A percentile compares a stretch with the other conserved stretches of the same genome.
Conservation (phyloP, 2,888 invertebrate species). For the Acleris sparsana region DNA sequence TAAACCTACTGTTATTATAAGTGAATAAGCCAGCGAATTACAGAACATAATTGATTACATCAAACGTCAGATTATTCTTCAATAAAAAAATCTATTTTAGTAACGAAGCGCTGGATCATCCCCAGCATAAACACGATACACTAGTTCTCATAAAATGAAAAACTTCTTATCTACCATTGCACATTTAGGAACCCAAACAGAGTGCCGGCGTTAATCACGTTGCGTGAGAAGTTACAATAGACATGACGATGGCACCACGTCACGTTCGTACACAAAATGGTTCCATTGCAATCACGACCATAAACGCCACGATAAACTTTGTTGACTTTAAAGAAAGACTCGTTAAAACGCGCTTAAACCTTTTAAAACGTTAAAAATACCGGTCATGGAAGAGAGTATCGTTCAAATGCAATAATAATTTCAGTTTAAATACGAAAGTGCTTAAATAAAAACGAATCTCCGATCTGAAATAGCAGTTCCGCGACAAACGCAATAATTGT, state of each 20-base stretch:
- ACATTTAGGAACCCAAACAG: neutral
- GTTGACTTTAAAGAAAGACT: slow-evolving; percentile 5
- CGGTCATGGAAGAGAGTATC: slow-evolving; percentile 45
- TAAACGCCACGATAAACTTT: slow-evolving; percentile 6
- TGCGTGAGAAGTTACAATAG: too few species aligned
- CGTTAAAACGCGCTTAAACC: neutral
- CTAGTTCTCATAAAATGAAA: too few species aligned
- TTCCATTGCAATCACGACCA: too few species aligned
- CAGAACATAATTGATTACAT: neutral
- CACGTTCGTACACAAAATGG: too few species aligned
- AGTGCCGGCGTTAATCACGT: slow-evolving; percentile 1
- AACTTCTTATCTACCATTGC: too few species aligned
- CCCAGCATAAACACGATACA: too few species aligned
- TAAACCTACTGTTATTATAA: too few species aligned
- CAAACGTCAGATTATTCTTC: neutral
- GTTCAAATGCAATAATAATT: slow-evolving; percentile 24
- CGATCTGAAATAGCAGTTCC: neutral
- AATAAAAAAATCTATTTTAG: slow-evolving; percentile 1
- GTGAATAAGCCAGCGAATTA: too few species aligned
- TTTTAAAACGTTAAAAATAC: slow-evolving; percentile 33
- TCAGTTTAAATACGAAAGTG: slow-evolving; percentile 36
- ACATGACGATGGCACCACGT: too few species aligned
- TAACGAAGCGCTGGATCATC: too few species aligned
- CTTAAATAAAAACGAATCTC: slow-evolving; percentile 10
- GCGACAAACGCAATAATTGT: slow-evolving; percentile 7